phyloP scores from a whole-genome alignment of 2,113 vertebrate species.

The Siphamia tubifer region DNA sequence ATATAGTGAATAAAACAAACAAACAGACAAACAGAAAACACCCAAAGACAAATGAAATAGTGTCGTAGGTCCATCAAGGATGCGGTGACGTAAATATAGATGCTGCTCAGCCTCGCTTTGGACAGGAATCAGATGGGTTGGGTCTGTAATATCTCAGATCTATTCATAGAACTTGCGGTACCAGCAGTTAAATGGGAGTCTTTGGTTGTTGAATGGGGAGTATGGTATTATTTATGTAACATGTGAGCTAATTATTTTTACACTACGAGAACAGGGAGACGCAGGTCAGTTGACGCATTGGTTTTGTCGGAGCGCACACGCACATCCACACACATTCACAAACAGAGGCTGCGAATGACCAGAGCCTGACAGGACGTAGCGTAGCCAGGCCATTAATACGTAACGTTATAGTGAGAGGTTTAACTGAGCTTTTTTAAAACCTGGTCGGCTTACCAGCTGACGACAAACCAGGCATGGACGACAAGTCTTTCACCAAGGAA shows the following conservation, averaged over 20 bases:
- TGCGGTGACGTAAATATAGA: background rate
- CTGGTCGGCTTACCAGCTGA: constrained; percentile 44
- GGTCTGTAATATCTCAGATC: background rate
- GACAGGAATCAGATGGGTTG: background rate
- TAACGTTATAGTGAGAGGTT: background rate
- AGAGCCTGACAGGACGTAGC: constrained; percentile 13
- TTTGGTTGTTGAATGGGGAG: background rate
- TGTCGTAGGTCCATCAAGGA: background rate
- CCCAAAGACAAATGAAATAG: too few relatives aligned
- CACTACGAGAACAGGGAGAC: background rate
- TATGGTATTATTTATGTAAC: background rate
- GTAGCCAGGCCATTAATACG: constrained; percentile 6
- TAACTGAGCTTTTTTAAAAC: constrained; percentile 4
- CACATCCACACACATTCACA: background rate
- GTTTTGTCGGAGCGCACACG: background rate
- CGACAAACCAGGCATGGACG: constrained; percentile 82
- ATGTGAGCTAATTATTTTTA: background rate
- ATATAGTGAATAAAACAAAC: background rate
- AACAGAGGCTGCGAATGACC: constrained; percentile 29
- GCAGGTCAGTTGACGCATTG: constrained; percentile 31
- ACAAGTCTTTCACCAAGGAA: constrained; percentile 95
- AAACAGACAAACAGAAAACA: background rate
- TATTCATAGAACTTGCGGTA: background rate
- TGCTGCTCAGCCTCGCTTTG: constrained; percentile 1
- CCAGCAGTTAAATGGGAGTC: background rate